Evolutionary conservation across 2,797 vertebrate species (phyloP).

Genomic region (Glossophaga mutica): DNA sequence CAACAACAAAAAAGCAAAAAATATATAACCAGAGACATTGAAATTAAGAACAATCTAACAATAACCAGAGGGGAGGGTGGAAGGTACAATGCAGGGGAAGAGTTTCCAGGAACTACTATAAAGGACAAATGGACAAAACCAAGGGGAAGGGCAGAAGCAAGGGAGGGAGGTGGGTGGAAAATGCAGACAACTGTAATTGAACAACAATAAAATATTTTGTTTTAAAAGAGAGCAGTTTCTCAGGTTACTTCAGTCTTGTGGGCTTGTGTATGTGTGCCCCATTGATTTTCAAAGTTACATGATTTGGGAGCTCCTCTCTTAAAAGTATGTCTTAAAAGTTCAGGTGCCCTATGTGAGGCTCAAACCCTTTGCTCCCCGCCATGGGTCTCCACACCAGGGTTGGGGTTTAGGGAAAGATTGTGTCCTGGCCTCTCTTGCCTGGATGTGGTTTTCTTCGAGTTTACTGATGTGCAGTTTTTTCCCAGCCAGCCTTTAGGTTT

Average conservation of each 20-base stretch:
- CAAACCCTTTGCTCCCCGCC: neutral
- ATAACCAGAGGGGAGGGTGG: no score
- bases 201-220: no score
- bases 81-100: no score
- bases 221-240: neutral
- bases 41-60: no score
- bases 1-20: no score
- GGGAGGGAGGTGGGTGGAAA: no score
- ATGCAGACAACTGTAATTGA: no score
- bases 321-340: neutral
- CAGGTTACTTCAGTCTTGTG: neutral
- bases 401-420: neutral
- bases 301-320: neutral
- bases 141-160: no score
- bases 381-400: neutral
- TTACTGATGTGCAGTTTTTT: neutral
- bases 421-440: neutral
- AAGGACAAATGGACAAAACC: no score
- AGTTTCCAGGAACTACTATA: no score
- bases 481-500: neutral
- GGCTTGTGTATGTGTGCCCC: rapidly evolving
- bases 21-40: no score
- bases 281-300: neutral
- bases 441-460: neutral
- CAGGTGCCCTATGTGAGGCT: neutral